Percentiles rank a stretch among this genome's conserved stretches.
Evolutionary conservation across 2,888 invertebrate species (phyloP).

Genomic region (Tuberolachnus salignus): DNA sequence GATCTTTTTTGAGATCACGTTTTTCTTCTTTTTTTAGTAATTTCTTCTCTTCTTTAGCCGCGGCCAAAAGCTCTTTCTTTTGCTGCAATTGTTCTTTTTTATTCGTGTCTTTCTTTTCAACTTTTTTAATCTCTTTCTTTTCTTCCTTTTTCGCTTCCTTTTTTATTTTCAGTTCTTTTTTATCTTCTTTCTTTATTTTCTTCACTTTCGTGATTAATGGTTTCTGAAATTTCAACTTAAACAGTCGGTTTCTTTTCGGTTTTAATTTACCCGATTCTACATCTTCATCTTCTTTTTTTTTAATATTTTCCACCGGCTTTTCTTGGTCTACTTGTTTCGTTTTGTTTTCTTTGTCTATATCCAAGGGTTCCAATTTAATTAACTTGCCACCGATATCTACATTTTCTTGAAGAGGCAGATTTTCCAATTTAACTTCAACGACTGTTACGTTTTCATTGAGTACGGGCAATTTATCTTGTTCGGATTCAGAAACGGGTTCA

Average conservation of each 20-base stretch:
- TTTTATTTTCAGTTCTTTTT: conserved; percentile 26
- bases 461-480: neutral
- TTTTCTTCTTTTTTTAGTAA: conserved; percentile 28
- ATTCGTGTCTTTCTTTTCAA: conserved; percentile 25
- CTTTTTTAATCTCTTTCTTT: conserved; percentile 41
- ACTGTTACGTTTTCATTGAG: neutral
- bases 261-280: neutral
- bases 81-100: conserved; percentile 27
- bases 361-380: neutral
- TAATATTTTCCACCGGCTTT: neutral
- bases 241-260: conserved; percentile 24
- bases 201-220: conserved; percentile 24
- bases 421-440: neutral
- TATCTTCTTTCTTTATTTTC: conserved; percentile 25
- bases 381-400: neutral
- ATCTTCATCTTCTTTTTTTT: neutral
- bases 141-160: conserved; percentile 40
- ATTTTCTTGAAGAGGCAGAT: neutral
- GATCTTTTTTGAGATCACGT: conserved; percentile 34
- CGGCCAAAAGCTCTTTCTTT: conserved; percentile 5
- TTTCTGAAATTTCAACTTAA: conserved; percentile 17
- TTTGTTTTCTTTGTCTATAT: conserved; percentile 39
- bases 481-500: neutral
- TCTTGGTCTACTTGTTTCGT: neutral
- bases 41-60: conserved; percentile 46